These are phyloP conservation scores for Parapsyche elsis DNA, from an alignment of 1,140 invertebrate genomes.

Conservation along the genomic window DNA sequence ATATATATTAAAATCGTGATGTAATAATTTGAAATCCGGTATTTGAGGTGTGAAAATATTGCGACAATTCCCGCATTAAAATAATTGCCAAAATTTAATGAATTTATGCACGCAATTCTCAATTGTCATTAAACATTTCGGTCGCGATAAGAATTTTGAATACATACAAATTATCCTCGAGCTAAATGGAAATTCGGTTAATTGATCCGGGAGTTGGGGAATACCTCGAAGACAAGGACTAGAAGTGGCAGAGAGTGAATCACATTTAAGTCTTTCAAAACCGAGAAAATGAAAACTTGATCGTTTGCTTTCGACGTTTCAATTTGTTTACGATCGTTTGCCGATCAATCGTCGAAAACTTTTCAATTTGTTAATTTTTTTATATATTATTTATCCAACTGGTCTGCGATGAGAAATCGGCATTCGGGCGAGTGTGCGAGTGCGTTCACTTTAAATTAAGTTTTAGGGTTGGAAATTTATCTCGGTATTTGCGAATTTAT, in stretches of 20 bases:
- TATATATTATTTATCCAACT: too few relatives aligned
- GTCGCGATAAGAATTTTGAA: neutral
- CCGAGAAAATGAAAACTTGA: constrained; percentile 12
- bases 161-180: constrained; percentile 2
- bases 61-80: too few relatives aligned
- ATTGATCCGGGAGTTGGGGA: constrained; percentile 19
- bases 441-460: constrained; percentile 23
- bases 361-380: neutral
- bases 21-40: too few relatives aligned
- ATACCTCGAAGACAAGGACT: constrained; percentile 6
- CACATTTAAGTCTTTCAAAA: constrained; percentile 6
- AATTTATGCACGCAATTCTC: neutral
- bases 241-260: neutral
- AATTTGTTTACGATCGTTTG: constrained; percentile 7
- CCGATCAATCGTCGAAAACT: too few relatives aligned
- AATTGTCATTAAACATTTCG: neutral
- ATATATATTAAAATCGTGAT: too few relatives aligned
- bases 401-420: neutral
- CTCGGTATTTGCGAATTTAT: constrained; percentile 30
- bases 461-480: constrained; percentile 24
- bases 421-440: neutral
- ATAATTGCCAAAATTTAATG: neutral
- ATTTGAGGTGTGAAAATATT: too few relatives aligned
- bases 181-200: constrained; percentile 6
- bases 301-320: constrained; percentile 15